These are phyloP conservation scores for Mionectes macconnelli DNA, from an alignment of 2,113 vertebrate species.

Conservation along the genomic window DNA sequence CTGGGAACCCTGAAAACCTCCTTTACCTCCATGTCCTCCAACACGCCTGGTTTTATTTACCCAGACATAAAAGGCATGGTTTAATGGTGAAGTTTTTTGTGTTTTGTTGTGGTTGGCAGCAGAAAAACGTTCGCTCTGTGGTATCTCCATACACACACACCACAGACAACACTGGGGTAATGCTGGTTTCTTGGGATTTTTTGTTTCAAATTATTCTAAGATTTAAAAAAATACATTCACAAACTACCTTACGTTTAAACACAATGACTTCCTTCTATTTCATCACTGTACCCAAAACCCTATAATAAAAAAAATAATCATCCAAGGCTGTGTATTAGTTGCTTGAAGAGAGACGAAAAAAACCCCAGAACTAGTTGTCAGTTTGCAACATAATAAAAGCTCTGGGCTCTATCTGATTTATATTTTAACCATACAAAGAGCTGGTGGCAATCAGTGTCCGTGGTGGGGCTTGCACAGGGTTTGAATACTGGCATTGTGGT, in stretches of 20 bases:
- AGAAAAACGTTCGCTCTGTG: conserved; percentile 58
- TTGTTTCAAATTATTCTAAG: conserved; percentile 45
- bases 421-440: conserved; percentile 69
- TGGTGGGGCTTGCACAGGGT: neutral
- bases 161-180: conserved; percentile 50
- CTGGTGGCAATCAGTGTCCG: conserved; percentile 66
- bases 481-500: neutral
- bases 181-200: conserved; percentile 36
- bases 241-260: conserved; percentile 67
- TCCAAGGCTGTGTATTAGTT: conserved; percentile 66
- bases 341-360: conserved; percentile 31
- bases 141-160: conserved; percentile 46
- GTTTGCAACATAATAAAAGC: conserved; percentile 70
- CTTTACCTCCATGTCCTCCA: neutral
- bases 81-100: conserved; percentile 50
- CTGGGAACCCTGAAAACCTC: neutral
- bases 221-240: conserved; percentile 69
- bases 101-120: conserved; percentile 73
- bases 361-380: neutral
- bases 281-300: conserved; percentile 56
- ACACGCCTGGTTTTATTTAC: neutral
- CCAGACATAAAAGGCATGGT: conserved; percentile 60
- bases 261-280: conserved; percentile 70
- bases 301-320: conserved; percentile 6
- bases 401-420: neutral